A percentile compares a stretch with the other conserved stretches of the same genome.
Conservation (phyloP, 2,797 vertebrate genomes). For the Helostoma temminkii region DNA sequence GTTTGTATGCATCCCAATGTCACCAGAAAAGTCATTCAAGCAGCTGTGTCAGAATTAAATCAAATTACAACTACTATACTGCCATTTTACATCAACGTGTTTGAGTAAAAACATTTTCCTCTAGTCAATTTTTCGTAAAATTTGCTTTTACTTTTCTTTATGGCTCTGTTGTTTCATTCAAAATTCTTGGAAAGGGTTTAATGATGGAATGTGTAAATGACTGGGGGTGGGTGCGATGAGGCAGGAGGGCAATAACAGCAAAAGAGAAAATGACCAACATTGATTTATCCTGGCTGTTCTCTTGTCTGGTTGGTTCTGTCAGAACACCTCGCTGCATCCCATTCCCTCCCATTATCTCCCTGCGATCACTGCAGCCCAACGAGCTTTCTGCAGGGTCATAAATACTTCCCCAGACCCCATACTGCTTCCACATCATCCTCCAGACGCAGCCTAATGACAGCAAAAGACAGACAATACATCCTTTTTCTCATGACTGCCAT, state of each 20-base stretch:
- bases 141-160: conserved; percentile 26
- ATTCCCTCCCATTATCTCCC: conserved; percentile 97
- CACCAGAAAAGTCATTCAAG: conserved; percentile 95
- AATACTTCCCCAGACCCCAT: conserved; percentile 95
- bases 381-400: conserved; percentile 94
- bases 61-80: conserved; percentile 91
- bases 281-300: conserved; percentile 98
- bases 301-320: conserved; percentile 94
- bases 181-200: conserved; percentile 84
- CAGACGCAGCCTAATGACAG: conserved; percentile 91
- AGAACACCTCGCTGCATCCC: conserved; percentile 96
- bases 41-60: conserved; percentile 96
- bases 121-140: conserved; percentile 50
- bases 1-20: conserved; percentile 99
- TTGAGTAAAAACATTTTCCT: conserved; percentile 67
- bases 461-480: conserved; percentile 87
- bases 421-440: conserved; percentile 96
- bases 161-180: conserved; percentile 53
- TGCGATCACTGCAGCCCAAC: conserved; percentile 93
- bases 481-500: conserved; percentile 76
- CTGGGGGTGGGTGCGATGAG: conserved; percentile 61
- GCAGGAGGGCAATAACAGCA: conserved; percentile 65
- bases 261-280: conserved; percentile 93
- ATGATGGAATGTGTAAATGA: conserved; percentile 92
- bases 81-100: conserved; percentile 75